Conservation (phyloP, 2,797 vertebrate genomes). For the Crocidura indochinensis region DNA sequence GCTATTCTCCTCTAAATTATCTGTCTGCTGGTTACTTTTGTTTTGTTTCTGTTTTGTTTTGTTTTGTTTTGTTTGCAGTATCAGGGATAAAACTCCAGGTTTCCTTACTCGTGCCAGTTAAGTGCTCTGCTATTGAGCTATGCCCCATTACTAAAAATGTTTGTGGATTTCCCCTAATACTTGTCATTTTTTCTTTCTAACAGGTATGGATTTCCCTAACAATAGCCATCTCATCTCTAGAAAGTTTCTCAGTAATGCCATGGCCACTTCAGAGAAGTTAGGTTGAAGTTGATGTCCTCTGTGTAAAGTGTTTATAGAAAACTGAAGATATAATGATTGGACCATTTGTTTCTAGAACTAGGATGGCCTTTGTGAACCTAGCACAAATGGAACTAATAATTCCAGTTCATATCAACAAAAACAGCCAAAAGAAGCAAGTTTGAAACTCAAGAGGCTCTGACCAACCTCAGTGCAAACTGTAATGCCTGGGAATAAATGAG, state of each 20-base stretch:
- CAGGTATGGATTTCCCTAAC: neutral
- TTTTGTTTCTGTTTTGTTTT: too few relatives aligned
- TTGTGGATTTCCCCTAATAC: slow-evolving; percentile 16
- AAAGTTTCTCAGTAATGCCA: slow-evolving; percentile 64
- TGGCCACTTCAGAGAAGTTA: slow-evolving; percentile 76
- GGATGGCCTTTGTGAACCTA: slow-evolving; percentile 58
- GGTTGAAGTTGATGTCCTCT: slow-evolving; percentile 69
- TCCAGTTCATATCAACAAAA: slow-evolving; percentile 54
- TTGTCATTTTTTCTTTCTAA: neutral
- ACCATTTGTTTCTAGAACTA: slow-evolving; percentile 17
- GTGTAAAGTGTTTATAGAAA: slow-evolving; percentile 52
- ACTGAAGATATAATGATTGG: neutral
- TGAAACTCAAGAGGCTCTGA: slow-evolving; percentile 72
- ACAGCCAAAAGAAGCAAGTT: slow-evolving; percentile 71
- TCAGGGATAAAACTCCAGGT: too few relatives aligned
- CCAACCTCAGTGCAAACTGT: slow-evolving; percentile 83
- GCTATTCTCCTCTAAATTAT: neutral
- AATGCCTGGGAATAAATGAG: slow-evolving; percentile 81
- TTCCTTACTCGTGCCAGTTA: too few relatives aligned
- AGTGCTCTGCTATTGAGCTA: too few relatives aligned
- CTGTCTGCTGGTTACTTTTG: neutral
- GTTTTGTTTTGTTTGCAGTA: too few relatives aligned
- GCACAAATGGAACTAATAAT: slow-evolving; percentile 53
- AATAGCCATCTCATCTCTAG: slow-evolving; percentile 19
- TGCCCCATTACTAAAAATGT: too few relatives aligned